phyloP scores from a whole-genome alignment of 2,797 vertebrate genomes.

The Pangasius larnaudii region DNA sequence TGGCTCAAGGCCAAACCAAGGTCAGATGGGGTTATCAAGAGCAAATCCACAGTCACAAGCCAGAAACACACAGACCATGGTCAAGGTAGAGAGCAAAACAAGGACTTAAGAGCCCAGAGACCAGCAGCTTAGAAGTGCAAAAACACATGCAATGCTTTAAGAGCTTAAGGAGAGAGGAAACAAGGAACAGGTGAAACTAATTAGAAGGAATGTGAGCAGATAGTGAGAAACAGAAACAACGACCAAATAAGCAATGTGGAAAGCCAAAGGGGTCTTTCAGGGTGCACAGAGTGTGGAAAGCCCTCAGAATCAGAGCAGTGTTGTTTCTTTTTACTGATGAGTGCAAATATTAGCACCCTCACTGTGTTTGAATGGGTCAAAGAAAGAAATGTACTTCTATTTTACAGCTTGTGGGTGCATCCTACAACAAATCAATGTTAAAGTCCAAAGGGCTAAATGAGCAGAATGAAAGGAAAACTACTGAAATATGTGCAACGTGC shows the following conservation, averaged over 20 bases:
- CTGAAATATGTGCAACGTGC: not conserved
- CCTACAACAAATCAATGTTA: not conserved
- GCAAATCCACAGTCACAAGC: not conserved
- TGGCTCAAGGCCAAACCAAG: not conserved
- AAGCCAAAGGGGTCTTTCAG: not conserved
- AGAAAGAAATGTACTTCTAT: no score
- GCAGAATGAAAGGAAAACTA: not conserved
- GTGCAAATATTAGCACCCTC: not conserved
- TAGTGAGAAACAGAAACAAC: not conserved
- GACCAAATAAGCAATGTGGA: not conserved
- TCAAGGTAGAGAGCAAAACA: not conserved
- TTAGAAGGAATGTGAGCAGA: not conserved
- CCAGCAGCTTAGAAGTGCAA: not conserved
- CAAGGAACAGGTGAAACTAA: not conserved
- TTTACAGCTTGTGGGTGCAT: no score
- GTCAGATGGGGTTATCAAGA: not conserved
- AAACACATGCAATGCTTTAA: not conserved
- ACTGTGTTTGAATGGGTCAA: not conserved
- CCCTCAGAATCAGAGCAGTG: not conserved
- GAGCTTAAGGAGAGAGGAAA: not conserved
- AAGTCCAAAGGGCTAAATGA: not conserved
- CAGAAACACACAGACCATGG: not conserved
- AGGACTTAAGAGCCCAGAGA: not conserved
- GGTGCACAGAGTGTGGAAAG: not conserved
- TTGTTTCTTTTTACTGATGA: not conserved